phyloP scores from a whole-genome alignment of 1,140 invertebrate species.

The Papilio xuthus region DNA sequence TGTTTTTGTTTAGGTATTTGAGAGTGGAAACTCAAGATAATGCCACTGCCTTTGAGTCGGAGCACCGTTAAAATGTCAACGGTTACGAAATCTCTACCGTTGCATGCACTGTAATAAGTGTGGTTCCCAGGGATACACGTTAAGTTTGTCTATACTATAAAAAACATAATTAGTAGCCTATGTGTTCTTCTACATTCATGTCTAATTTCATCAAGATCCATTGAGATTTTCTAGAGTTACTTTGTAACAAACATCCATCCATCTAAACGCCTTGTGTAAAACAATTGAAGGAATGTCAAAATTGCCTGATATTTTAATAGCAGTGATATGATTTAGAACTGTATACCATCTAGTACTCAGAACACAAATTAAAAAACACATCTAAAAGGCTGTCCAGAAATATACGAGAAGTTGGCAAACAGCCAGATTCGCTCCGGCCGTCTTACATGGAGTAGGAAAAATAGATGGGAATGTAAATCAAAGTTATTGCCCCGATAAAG shows the following conservation, averaged over 20 bases:
- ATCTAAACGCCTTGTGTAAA: background rate
- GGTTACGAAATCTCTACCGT: conserved; percentile 57
- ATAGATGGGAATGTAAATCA: conserved; percentile 51
- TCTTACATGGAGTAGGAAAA: conserved; percentile 45
- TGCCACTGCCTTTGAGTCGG: background rate
- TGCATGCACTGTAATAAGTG: conserved; percentile 69
- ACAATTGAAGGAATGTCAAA: background rate
- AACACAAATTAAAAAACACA: conserved; percentile 78
- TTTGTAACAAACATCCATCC: no score
- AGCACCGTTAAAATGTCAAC: conserved; percentile 58
- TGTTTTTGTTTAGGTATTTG: background rate
- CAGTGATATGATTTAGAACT: background rate
- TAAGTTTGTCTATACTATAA: conserved; percentile 43
- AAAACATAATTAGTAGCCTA: background rate
- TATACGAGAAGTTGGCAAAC: conserved; percentile 63
- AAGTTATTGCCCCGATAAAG: conserved; percentile 42
- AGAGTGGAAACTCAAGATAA: background rate
- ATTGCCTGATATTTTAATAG: background rate
- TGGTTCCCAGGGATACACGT: conserved; percentile 66
- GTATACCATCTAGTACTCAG: conserved; percentile 33
- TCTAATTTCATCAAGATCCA: no score
- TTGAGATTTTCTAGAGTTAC: no score
- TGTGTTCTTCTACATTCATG: background rate
- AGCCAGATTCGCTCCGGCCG: conserved; percentile 63
- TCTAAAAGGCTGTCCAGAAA: conserved; percentile 75